Percentiles rank a stretch among this genome's conserved stretches.
phyloP scores from a whole-genome alignment of 2,113 vertebrate species.

The Mormyrus iriodes region DNA sequence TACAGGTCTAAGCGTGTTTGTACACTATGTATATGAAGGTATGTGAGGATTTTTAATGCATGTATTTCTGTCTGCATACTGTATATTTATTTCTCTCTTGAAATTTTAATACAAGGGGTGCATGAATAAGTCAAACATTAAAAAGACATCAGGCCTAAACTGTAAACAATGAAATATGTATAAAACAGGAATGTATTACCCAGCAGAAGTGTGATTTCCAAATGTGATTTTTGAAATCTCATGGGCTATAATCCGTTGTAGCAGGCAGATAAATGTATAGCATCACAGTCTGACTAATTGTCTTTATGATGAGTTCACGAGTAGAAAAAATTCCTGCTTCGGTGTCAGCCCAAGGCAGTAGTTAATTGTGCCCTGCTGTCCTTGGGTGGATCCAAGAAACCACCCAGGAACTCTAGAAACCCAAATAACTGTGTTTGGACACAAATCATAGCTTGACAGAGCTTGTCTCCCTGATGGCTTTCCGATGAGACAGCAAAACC shows the following conservation, averaged over 20 bases:
- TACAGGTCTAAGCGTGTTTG: not conserved
- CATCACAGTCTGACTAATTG: not conserved
- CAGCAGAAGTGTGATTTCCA: not conserved
- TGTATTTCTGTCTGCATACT: not conserved
- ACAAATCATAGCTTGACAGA: conserved; percentile 9
- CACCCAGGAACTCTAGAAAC: conserved; percentile 4
- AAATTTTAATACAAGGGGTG: not conserved
- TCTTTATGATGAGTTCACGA: not conserved
- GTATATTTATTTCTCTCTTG: not conserved
- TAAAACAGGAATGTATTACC: not conserved
- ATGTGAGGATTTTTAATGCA: not conserved
- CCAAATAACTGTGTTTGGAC: not conserved
- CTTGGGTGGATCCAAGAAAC: not conserved
- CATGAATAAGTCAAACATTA: not conserved
- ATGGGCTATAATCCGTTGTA: not conserved
- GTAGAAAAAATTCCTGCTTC: not conserved
- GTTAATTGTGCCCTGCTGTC: conserved; percentile 11
- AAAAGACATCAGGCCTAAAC: not conserved
- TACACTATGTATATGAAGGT: not conserved
- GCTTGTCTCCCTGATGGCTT: not conserved
- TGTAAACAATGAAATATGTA: not conserved
- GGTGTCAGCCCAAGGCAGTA: not conserved
- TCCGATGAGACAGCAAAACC: not conserved
- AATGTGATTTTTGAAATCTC: not conserved
- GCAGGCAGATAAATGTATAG: not conserved